Percentiles rank a stretch among this genome's conserved stretches.
Conservation (phyloP, 2,113 vertebrate genomes). For the Hippopotamus amphibius region DNA sequence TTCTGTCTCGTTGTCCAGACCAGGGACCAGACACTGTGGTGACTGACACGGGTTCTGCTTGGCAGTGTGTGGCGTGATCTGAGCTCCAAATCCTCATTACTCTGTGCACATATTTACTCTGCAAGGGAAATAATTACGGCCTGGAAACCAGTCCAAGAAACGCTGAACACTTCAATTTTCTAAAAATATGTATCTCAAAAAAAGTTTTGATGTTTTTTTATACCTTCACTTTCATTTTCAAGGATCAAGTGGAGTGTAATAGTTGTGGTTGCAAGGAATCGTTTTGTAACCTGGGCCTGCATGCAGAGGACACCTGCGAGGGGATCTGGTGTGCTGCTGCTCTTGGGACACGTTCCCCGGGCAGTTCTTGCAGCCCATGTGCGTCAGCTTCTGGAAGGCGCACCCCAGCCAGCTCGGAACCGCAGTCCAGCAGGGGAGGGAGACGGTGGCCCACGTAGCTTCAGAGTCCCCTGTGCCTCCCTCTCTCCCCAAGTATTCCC, state of each 20-base stretch:
- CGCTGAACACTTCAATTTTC: conserved; percentile 76
- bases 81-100: conserved; percentile 62
- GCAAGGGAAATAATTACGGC: conserved; percentile 73
- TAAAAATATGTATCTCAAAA: conserved; percentile 77
- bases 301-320: neutral
- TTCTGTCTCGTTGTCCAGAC: neutral
- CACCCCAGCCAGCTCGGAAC: accelerated
- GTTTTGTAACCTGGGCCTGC: neutral
- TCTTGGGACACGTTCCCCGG: accelerated
- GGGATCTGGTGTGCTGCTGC: neutral
- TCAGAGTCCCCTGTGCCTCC: accelerated
- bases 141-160: conserved; percentile 76
- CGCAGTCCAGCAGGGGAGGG: accelerated
- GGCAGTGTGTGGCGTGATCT: neutral
- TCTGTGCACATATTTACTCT: conserved; percentile 64
- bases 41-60: neutral
- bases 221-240: conserved; percentile 57
- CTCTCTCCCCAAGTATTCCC: accelerated
- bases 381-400: neutral
- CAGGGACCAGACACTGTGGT: accelerated
- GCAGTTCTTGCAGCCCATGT: accelerated
- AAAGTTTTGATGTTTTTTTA: conserved; percentile 68
- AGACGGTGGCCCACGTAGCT: accelerated
- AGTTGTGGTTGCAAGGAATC: neutral
- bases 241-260: conserved; percentile 65